These are phyloP conservation scores for Dicrostonyx torquatus DNA, from an alignment of 2,797 vertebrate species.

Conservation along the genomic window DNA sequence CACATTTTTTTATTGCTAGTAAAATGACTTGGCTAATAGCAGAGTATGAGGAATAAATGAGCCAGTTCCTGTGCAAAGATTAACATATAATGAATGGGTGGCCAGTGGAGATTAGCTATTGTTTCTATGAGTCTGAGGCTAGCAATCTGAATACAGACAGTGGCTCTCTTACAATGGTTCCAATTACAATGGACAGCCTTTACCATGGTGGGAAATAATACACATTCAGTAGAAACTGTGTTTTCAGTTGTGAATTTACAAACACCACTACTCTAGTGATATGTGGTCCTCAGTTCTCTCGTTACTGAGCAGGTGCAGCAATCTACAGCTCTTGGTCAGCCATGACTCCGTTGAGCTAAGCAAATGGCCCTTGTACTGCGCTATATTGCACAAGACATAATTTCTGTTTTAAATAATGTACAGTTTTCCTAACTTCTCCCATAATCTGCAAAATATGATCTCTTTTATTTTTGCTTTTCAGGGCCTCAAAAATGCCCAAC, in stretches of 20 bases:
- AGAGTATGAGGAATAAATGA: background rate
- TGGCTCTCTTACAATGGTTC: background rate
- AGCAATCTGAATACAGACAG: background rate
- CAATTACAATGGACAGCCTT: background rate
- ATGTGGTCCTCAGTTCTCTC: too few relatives aligned
- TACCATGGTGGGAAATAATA: background rate
- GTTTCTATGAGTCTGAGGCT: background rate
- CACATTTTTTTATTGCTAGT: background rate
- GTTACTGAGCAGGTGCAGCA: background rate
- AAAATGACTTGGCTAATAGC: background rate
- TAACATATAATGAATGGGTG: background rate
- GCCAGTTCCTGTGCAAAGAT: background rate
- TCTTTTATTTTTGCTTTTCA: background rate
- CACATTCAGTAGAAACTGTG: background rate
- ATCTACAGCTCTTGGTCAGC: background rate
- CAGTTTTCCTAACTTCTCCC: background rate
- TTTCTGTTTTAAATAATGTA: slow-evolving; percentile 22
- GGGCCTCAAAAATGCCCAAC: background rate
- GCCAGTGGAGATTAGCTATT: background rate
- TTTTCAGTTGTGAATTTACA: background rate
- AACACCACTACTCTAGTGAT: background rate
- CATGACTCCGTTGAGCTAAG: background rate
- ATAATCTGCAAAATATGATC: background rate
- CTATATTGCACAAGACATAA: background rate
- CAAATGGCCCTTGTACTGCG: too few relatives aligned